Conservation (phyloP, 1,140 invertebrate species). For the Leptinotarsa texana region DNA sequence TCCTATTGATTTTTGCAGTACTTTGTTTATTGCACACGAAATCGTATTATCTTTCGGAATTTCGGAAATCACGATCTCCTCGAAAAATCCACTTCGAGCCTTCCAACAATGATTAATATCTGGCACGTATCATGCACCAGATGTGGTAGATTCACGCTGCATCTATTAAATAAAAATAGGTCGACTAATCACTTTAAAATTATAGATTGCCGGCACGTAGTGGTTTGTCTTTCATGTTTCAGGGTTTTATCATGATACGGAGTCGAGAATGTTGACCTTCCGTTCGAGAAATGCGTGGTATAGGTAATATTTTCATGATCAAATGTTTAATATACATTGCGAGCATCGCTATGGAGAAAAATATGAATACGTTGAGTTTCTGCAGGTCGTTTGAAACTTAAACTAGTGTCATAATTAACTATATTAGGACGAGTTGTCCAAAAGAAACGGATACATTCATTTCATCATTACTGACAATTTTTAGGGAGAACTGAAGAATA, state of each 20-base stretch:
- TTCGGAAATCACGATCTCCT: slow-evolving; percentile 2
- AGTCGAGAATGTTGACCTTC: slow-evolving; percentile 1
- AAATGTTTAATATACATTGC: background rate
- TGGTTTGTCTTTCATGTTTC: background rate
- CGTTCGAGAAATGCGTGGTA: background rate
- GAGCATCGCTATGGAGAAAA: background rate
- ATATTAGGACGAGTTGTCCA: too few species aligned
- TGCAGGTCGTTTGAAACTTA: background rate
- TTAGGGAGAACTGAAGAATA: too few species aligned
- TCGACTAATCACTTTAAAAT: slow-evolving; percentile 1
- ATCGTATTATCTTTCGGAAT: background rate
- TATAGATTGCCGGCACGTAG: slow-evolving; percentile 4
- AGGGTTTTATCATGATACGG: background rate
- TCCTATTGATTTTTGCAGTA: too few species aligned
- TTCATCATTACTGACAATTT: too few species aligned
- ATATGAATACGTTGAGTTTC: background rate
- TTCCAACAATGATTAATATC: background rate
- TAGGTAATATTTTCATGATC: slow-evolving; percentile 1
- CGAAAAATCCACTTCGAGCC: background rate
- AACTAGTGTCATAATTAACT: too few species aligned
- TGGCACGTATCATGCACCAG: slow-evolving; percentile 1
- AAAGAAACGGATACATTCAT: too few species aligned
- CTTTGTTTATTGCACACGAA: too few species aligned
- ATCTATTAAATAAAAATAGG: slow-evolving; percentile 4
- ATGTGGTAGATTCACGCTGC: background rate